Base-by-base conservation (phyloP, 2,888 invertebrate species). In the Coelinius sp. region DNA sequence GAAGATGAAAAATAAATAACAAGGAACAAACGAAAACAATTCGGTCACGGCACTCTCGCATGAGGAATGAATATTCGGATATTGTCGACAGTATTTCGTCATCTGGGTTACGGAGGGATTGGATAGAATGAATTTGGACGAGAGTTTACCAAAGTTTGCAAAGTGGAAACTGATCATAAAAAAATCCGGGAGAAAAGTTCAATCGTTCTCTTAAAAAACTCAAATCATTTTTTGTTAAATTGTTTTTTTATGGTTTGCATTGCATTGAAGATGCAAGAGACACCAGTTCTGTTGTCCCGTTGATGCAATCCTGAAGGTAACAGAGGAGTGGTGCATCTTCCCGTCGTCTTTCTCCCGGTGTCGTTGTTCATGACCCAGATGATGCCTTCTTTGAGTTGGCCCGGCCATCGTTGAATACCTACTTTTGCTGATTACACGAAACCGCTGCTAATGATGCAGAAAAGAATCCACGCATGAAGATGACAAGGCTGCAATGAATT, bases 401-500 rank as follows among this genome's bases (percentile, higher is more conserved):
- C 59, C 31, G 59, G 59, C 59, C 31, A 35, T 35, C 35, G 20
- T 20, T 59, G 59, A 35, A 59, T 35, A 59, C 59, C 44, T 41
- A 53, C 17, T 44, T 41, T 44, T 49, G 31, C 14, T 68, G 68
- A 68, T 68, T 68, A 68, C 68, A 62, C 41, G 68, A 68, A 68
- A 68, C 31, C 44, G 59, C 68, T 68, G 35, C 24, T 68, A 68
- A 68, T 68, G 62, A 68, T 68, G 46, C 46, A 35, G 65, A 62
- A 68, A 70, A 46, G n/a, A 35, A 63, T 38, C 12, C 68, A 17
- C 17, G 53, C 56, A 68, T 68, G 71, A 75, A 69, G 71, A 77
- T 77, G 77, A 77, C 74, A 71, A 68, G 63, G 71, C 68, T 64
- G 67, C 59, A 68, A 75, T 69, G 66, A 74, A 77, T 75, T 73